Conservation (phyloP, 2,888 invertebrate species). For the Phlogophora meticulosa region DNA sequence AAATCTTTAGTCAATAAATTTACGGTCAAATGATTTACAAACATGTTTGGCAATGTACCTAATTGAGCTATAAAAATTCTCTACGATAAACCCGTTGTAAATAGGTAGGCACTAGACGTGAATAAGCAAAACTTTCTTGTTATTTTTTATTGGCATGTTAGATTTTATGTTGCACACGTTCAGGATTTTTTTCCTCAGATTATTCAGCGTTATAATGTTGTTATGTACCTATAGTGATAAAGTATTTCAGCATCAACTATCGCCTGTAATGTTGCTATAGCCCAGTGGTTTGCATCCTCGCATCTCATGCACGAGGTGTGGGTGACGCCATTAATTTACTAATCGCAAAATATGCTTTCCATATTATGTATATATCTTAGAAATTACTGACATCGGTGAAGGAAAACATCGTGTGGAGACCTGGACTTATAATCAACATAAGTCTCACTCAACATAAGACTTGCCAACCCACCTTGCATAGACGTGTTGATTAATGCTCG, state of each 20-base stretch:
- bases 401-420: no score
- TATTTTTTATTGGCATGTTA: conserved; percentile 54
- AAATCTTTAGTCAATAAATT: conserved; percentile 11
- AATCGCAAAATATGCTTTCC: no score
- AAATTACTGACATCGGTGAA: no score
- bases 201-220: neutral
- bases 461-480: no score
- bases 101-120: conserved; percentile 33
- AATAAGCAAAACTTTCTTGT: conserved; percentile 42
- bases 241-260: neutral
- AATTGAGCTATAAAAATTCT: conserved; percentile 57
- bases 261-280: neutral
- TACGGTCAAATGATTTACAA: conserved; percentile 44
- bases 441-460: no score
- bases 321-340: no score
- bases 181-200: neutral
- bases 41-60: conserved; percentile 56
- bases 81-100: conserved; percentile 32
- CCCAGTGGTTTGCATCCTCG: no score
- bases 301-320: no score
- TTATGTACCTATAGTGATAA: neutral
- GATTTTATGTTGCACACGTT: conserved; percentile 38
- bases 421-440: no score
- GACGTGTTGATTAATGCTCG: no score
- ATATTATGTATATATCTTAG: no score